Conservation (phyloP, 2,888 invertebrate species). For the Ferrisia virgata region DNA sequence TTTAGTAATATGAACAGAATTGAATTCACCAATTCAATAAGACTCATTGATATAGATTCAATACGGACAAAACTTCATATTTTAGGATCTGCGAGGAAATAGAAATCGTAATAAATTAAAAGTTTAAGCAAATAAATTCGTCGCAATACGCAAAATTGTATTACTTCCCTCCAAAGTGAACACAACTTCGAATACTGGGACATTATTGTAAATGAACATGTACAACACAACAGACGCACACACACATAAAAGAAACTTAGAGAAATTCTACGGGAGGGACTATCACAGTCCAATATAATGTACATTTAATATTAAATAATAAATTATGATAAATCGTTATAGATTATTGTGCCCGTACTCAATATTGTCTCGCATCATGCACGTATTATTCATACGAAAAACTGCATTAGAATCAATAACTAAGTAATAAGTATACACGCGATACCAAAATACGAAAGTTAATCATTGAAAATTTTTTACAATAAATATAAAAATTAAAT, state of each 20-base stretch:
- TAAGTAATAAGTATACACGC: no score
- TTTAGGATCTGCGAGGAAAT: background rate
- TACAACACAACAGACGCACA: background rate
- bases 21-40: no score
- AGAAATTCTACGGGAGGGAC: slow-evolving; percentile 53
- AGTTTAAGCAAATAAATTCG: background rate
- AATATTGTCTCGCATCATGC: background rate
- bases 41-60: no score
- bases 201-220: background rate
- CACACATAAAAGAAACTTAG: slow-evolving; percentile 38
- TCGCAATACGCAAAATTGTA: slow-evolving; percentile 53
- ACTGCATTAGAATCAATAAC: no score
- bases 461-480: no score
- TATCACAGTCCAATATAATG: slow-evolving; percentile 45
- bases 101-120: background rate
- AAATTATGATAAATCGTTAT: background rate
- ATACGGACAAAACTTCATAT: no score
- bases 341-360: background rate
- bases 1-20: no score
- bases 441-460: no score
- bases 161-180: slow-evolving; percentile 62
- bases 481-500: background rate
- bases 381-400: no score
- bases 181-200: slow-evolving; percentile 48
- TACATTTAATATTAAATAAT: background rate